Base-by-base conservation (phyloP, 2,113 vertebrate genomes). In the Gallinago media region DNA sequence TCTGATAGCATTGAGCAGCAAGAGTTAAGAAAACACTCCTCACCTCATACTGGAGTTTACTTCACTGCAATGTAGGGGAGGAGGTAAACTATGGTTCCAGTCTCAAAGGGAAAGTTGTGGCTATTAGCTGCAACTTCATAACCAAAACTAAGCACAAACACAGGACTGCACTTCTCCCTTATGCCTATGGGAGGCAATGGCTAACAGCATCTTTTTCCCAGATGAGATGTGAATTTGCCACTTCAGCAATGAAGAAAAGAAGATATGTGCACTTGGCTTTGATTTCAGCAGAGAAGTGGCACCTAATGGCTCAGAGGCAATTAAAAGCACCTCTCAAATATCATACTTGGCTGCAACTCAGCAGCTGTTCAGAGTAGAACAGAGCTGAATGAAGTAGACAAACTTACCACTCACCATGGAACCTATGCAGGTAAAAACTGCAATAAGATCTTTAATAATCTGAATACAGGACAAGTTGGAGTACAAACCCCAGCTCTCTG, bases 281-380 rank as follows among this genome's bases (percentile, higher is more conserved):
- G 59, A 23, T 77, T 93, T 90, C 68, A 91, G 67, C n/a, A 16
- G 58, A 93, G 58, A 75, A 93, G 63, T 26, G 72, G 67, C 50
- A 71, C 72, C 92, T 87, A 85, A 42, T 16, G 68, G 89, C 88
- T 91, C 92, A 95, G 79, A 95, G 56, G 92, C 85, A 95, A 97
- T 95, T 94, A 95, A 86, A 56, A 94, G 63, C 50, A 77, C 58
- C 79, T 92, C 79, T 94, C 88, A 84, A 81, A 95, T 6, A 23
- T 94, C 75, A 90, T 92, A 93, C 85, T 38, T 91, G 79, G 79
- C 91, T 84, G 79, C 79, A 77, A 10, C 76, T 92, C 95, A 66
- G 83, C 85, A 94, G 91, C 96, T 95, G 72, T 71, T 95, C 85
- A 58, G 85, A 70, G 72, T 42, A 94, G 68, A 96, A 84, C n/a